A percentile compares a stretch with the other conserved stretches of the same genome.
Conservation (phyloP, 2,797 vertebrate genomes). For the Chromobotia macracanthus region DNA sequence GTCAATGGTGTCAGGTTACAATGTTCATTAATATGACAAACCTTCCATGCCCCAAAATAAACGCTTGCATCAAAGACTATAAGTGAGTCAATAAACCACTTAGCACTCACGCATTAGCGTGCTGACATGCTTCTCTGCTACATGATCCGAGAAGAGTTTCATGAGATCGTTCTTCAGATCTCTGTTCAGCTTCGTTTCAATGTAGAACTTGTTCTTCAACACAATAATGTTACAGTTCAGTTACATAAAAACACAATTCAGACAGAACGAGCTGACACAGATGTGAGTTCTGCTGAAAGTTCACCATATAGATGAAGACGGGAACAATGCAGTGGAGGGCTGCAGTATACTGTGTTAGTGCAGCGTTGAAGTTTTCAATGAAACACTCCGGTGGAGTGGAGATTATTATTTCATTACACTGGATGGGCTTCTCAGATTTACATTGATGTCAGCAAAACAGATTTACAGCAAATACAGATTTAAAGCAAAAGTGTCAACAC, state of each 20-base stretch:
- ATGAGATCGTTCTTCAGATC: slow-evolving; percentile 95
- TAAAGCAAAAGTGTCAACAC: background rate
- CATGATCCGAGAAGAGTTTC: slow-evolving; percentile 93
- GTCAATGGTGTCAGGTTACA: too few species aligned
- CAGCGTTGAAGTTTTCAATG: slow-evolving; percentile 92
- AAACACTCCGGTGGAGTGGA: slow-evolving; percentile 84
- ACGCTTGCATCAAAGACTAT: too few species aligned
- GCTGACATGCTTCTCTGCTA: slow-evolving; percentile 94
- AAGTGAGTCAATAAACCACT: too few species aligned
- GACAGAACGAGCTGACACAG: too few species aligned
- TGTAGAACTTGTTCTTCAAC: slow-evolving; percentile 98
- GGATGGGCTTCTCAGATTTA: background rate
- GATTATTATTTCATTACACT: background rate
- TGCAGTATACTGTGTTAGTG: slow-evolving; percentile 89
- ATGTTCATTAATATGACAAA: too few species aligned
- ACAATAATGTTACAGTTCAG: too few species aligned
- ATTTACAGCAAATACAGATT: background rate
- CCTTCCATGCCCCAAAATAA: too few species aligned
- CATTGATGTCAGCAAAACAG: slow-evolving; percentile 69
- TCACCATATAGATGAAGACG: slow-evolving; percentile 97
- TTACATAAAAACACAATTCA: background rate
- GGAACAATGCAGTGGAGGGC: slow-evolving; percentile 97
- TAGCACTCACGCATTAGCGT: slow-evolving; percentile 92
- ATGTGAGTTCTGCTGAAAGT: background rate
- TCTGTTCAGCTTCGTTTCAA: slow-evolving; percentile 96